Percentiles rank a stretch among this genome's conserved stretches.
Evolutionary conservation across 2,888 invertebrate species (phyloP).

Genomic region (Acanthacorydalis orientalis): DNA sequence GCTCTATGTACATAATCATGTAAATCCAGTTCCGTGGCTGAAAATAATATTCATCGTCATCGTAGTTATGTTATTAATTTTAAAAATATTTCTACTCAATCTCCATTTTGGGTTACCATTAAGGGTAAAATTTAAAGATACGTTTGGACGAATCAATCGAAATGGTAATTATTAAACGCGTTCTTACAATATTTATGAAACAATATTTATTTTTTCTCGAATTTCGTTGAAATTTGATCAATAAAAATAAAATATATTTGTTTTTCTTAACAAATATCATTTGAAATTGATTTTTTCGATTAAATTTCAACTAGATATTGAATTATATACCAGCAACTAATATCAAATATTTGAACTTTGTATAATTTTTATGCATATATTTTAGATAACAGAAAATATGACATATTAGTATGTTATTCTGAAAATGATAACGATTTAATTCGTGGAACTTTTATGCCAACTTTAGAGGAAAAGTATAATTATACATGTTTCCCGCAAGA

Average conservation of each 20-base stretch:
- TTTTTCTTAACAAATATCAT: background rate
- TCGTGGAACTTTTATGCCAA: slow-evolving; percentile 42
- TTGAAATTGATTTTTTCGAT: slow-evolving; percentile 7
- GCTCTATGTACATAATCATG: slow-evolving; percentile 10
- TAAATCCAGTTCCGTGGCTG: slow-evolving; percentile 36
- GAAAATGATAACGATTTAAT: slow-evolving; percentile 44
- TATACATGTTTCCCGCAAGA: slow-evolving; percentile 42
- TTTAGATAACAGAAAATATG: too few relatives aligned
- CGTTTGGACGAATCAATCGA: slow-evolving; percentile 27
- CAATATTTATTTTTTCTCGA: background rate
- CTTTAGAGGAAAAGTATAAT: slow-evolving; percentile 41
- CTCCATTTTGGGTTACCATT: slow-evolving; percentile 30
- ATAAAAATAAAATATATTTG: background rate
- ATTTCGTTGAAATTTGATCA: background rate
- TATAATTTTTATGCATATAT: too few relatives aligned
- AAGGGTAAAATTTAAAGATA: slow-evolving; percentile 30
- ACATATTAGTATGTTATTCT: slow-evolving; percentile 37
- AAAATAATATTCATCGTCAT: slow-evolving; percentile 34
- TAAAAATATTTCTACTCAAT: slow-evolving; percentile 34
- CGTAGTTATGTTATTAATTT: slow-evolving; percentile 28
- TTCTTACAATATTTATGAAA: too few relatives aligned
- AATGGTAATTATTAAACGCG: slow-evolving; percentile 19
- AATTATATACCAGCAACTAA: too few relatives aligned
- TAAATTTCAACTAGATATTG: too few relatives aligned
- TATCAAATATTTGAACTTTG: too few relatives aligned